Evolutionary conservation across 2,797 vertebrate genomes (phyloP).

Genomic region (Prionace glauca): DNA sequence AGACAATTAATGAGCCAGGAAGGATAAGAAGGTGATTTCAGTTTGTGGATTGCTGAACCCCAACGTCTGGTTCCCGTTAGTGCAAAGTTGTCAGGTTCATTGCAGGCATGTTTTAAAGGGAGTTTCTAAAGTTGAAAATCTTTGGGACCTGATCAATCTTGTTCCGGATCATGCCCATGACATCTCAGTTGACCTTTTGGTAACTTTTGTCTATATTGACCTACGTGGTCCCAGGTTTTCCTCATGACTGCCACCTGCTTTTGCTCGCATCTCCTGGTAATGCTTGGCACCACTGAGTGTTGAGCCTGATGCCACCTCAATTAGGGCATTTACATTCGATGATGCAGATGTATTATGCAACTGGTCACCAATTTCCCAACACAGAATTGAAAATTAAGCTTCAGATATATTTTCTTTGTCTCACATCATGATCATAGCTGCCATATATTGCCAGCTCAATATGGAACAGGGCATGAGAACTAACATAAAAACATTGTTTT

Average conservation of each 20-base stretch:
- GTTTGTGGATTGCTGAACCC: neutral
- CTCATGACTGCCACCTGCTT: too few species aligned
- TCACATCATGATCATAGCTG: neutral
- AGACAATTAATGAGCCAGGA: neutral
- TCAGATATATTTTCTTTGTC: neutral
- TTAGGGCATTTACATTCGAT: too few species aligned
- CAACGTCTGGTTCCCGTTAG: neutral
- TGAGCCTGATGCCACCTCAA: too few species aligned
- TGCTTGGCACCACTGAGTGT: too few species aligned
- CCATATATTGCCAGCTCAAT: neutral
- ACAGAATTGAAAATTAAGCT: too few species aligned
- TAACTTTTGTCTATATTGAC: too few species aligned
- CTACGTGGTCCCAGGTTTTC: too few species aligned
- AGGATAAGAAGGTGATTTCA: neutral
- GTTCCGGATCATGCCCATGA: neutral
- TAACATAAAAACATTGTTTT: neutral
- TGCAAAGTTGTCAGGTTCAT: neutral
- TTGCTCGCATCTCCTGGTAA: too few species aligned
- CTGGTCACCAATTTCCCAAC: too few species aligned
- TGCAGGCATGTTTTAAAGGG: neutral
- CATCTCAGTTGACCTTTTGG: too few species aligned
- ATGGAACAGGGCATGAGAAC: neutral
- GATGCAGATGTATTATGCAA: too few species aligned
- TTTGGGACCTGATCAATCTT: neutral
- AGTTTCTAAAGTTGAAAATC: neutral